Evolutionary conservation across 2,113 vertebrate species (phyloP).

Genomic region (Gila orcuttii): DNA sequence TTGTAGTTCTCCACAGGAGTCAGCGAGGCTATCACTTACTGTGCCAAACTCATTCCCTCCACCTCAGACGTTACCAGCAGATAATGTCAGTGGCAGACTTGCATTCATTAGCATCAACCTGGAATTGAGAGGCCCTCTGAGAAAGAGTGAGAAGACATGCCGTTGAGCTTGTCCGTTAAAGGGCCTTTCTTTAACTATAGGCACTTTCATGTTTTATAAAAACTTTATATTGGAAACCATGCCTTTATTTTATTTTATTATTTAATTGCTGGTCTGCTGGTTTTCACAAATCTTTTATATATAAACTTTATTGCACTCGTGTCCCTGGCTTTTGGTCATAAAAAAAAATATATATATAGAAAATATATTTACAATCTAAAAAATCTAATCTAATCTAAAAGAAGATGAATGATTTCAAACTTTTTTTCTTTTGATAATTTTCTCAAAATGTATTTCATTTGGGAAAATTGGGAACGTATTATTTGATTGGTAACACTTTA

Average conservation of each 20-base stretch:
- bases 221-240: neutral
- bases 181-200: neutral
- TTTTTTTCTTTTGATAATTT: too few species aligned
- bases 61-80: conserved; percentile 26
- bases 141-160: neutral
- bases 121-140: neutral
- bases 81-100: conserved; percentile 40
- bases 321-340: too few species aligned
- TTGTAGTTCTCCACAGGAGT: conserved; percentile 44
- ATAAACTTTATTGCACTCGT: neutral
- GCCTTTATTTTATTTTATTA: neutral
- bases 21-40: conserved; percentile 40
- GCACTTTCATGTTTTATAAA: conserved; percentile 1
- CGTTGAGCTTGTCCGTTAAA: neutral
- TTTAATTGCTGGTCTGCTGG: neutral
- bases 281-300: neutral
- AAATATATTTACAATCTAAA: too few species aligned
- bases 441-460: too few species aligned
- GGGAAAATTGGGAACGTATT: too few species aligned
- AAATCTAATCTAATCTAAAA: too few species aligned
- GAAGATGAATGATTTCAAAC: too few species aligned
- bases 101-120: conserved; percentile 25
- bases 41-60: conserved; percentile 23
- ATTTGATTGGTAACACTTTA: too few species aligned
- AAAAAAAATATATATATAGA: too few species aligned